phyloP scores from a whole-genome alignment of 2,797 vertebrate species.

The Schizopygopsis pylzovi region DNA sequence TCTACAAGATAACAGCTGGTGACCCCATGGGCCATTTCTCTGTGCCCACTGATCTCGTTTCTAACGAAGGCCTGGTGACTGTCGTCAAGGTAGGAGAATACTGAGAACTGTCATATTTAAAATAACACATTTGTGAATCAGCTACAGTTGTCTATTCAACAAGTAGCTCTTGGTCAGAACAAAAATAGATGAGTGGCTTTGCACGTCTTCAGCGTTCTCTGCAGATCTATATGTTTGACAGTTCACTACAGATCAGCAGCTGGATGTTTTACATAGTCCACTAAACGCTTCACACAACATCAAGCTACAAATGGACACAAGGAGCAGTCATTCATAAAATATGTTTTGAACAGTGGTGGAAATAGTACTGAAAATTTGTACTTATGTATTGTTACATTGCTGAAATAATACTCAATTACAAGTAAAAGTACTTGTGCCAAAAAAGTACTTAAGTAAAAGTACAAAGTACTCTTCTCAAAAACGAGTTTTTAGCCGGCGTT shows the following conservation, averaged over 20 bases:
- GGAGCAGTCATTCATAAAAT: too few species aligned
- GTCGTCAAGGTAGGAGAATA: slow-evolving; percentile 88
- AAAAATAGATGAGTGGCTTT: neutral
- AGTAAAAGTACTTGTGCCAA: too few species aligned
- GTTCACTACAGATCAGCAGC: neutral
- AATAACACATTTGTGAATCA: neutral
- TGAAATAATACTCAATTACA: too few species aligned
- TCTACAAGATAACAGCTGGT: slow-evolving; percentile 90
- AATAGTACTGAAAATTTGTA: too few species aligned
- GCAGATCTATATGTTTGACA: neutral
- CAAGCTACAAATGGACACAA: too few species aligned
- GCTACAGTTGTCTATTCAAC: neutral
- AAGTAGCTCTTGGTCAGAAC: neutral
- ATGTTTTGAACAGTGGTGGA: too few species aligned
- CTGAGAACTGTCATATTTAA: neutral
- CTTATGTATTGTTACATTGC: too few species aligned
- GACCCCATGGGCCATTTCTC: slow-evolving; percentile 90
- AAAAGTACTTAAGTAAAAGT: too few species aligned
- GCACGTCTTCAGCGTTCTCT: neutral
- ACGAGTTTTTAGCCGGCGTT: too few species aligned
- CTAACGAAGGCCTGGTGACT: slow-evolving; percentile 94
- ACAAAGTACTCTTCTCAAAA: too few species aligned
- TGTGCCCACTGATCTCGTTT: slow-evolving; percentile 91
- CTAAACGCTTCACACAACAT: neutral
- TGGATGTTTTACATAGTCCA: neutral